Evolutionary conservation across 2,888 invertebrate genomes (phyloP), one percentile per base, ranked within the genome.

Genomic region (Odontocerum albicorne): DNA sequence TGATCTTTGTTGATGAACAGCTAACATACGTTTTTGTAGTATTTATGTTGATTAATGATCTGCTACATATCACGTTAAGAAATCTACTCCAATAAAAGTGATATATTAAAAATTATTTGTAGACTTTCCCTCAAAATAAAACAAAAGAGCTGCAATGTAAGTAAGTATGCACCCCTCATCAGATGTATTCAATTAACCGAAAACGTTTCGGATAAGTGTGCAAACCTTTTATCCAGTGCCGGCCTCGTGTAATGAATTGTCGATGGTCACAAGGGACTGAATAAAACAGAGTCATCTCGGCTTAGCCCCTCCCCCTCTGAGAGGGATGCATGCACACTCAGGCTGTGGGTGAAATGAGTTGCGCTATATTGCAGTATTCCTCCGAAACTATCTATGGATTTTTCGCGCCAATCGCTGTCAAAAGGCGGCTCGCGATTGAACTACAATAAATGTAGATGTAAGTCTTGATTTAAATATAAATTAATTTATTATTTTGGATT

Each of bases 191-290:
- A 27, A 27, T n/a, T n/a, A n/a, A n/a, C n/a, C n/a, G n/a, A n/a
- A n/a, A n/a, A n/a, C 35, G 13, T 16, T 35, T 35, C 13, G 35
- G 35, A 16, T 35, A 7, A 7, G 19, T 44, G 16, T 10, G 19
- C 4, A 44, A 44, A 32, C 16, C 19, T 44, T 44, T 44, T 44
- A 44, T 44, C 44, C 33, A 46, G 31, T 46, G 13, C n/a, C 35
- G 2, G 8, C 50, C 35, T 22, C 43, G 35, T 35, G 43, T 50
- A 50, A 50, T 50, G 43, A 63, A 64, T 62, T 59, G 50, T 57
- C 62, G 62, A 49, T 56, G 56, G 59, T 59, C 61, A 55, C 51
- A n/a, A 10, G 59, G 61, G 61, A 59, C 55, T 56, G 55, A 47
- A 52, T 44, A 56, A 56, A 51, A 49, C 55, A 55, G 36, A 10